Conservation (phyloP, 2,797 vertebrate species). For the Eptatretus atami region DNA sequence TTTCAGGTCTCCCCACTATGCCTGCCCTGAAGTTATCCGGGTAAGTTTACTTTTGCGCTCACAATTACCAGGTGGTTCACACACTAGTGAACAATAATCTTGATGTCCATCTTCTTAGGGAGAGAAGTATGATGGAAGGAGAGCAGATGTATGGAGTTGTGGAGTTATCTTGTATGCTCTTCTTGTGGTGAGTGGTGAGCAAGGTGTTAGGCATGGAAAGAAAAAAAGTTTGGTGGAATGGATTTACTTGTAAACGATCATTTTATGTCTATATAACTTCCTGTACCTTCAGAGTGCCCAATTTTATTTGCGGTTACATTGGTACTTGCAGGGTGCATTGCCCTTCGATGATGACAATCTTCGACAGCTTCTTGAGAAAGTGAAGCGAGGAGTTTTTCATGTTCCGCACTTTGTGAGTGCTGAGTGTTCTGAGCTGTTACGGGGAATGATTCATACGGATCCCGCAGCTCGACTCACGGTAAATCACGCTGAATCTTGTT, state of each 20-base stretch:
- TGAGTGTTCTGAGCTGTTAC: conserved; percentile 44
- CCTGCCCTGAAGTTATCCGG: conserved; percentile 23
- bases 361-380: conserved; percentile 61
- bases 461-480: conserved; percentile 57
- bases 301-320: neutral
- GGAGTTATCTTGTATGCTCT: conserved; percentile 72
- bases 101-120: conserved; percentile 18
- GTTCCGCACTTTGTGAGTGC: conserved; percentile 74
- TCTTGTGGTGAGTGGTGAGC: conserved; percentile 29
- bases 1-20: conserved; percentile 20
- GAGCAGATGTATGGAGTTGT: conserved; percentile 71
- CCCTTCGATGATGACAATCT: conserved; percentile 70
- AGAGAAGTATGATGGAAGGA: conserved; percentile 55
- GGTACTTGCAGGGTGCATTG: conserved; percentile 28
- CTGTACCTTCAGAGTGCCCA: no score
- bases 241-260: no score
- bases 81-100: neutral
- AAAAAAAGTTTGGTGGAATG: neutral
- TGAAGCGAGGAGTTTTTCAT: conserved; percentile 63
- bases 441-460: conserved; percentile 66
- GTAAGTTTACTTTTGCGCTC: conserved; percentile 12
- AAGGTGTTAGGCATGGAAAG: neutral
- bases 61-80: neutral
- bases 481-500: conserved; percentile 10
- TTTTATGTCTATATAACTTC: no score